A percentile compares a stretch with the other conserved stretches of the same genome.
phyloP scores from a whole-genome alignment of 2,888 invertebrate genomes.

The Beris morrisii region DNA sequence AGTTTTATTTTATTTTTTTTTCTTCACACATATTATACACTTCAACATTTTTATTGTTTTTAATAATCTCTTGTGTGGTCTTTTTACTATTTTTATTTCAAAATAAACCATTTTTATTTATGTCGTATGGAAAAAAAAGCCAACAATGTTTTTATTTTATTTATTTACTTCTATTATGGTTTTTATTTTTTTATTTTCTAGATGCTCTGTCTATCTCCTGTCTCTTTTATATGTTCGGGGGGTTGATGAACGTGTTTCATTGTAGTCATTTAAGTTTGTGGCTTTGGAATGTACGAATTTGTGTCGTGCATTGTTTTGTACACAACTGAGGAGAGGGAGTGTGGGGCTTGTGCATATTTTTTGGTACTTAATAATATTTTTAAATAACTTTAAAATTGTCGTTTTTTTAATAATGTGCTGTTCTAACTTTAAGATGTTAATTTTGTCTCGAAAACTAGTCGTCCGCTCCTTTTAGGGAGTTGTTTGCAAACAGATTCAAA shows the following conservation, averaged over 20 bases:
- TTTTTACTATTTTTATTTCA: conserved; percentile 3
- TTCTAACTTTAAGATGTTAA: too few relatives aligned
- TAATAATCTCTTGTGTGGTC: neutral
- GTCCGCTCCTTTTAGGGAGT: too few relatives aligned
- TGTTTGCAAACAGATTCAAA: too few relatives aligned
- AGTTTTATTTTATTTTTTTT: neutral
- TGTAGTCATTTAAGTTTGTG: too few relatives aligned
- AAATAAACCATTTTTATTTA: conserved; percentile 8
- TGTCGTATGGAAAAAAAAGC: conserved; percentile 6
- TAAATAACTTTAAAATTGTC: too few relatives aligned
- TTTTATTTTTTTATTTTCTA: conserved; percentile 1
- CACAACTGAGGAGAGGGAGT: too few relatives aligned
- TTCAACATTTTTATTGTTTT: neutral
- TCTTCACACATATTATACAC: neutral
- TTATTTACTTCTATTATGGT: neutral
- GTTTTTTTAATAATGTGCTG: too few relatives aligned
- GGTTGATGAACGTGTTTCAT: too few relatives aligned
- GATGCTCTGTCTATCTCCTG: neutral
- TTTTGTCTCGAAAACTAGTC: too few relatives aligned
- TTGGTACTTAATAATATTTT: neutral
- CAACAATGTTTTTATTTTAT: conserved; percentile 1
- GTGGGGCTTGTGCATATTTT: neutral
- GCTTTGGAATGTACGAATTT: neutral
- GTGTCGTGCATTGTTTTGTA: neutral
- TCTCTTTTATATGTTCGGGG: neutral